phyloP scores from a whole-genome alignment of 2,888 invertebrate species.

The Rapana venosa region DNA sequence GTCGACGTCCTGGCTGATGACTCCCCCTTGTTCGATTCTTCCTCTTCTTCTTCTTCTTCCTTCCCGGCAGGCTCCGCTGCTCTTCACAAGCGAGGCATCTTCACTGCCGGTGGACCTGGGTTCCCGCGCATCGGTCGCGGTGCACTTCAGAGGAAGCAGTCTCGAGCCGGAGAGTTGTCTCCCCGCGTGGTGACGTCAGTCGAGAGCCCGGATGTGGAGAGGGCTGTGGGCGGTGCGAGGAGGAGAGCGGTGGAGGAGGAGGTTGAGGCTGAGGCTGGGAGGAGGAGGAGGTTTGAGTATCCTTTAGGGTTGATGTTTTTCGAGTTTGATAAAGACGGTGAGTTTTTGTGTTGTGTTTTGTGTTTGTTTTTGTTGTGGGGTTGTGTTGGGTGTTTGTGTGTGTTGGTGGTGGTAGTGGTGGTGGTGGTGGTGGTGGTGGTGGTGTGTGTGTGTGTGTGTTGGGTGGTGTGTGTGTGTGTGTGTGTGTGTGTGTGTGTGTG shows the following conservation, averaged over 20 bases:
- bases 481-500: no score
- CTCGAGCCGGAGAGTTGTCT: not conserved
- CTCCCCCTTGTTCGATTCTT: no score
- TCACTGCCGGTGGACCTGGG: not conserved
- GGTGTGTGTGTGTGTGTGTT: no score
- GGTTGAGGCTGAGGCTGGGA: not conserved
- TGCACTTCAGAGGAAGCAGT: not conserved
- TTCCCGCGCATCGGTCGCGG: conserved; percentile 12
- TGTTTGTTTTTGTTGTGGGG: not conserved
- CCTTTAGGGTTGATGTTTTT: conserved; percentile 39
- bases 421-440: no score
- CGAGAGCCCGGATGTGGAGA: not conserved
- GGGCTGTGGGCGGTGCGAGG: not conserved
- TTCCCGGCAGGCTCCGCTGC: not conserved
- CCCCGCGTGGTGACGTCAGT: not conserved
- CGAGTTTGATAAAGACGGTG: conserved; percentile 38
- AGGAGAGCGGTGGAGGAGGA: conserved; percentile 9
- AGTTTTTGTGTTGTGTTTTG: not conserved
- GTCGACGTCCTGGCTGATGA: no score
- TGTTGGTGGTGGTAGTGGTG: no score
- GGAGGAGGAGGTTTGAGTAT: not conserved
- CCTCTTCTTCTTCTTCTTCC: not conserved
- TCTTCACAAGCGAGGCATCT: conserved; percentile 25
- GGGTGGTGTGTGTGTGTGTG: no score
- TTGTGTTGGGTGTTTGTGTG: no score